These are phyloP conservation scores for Dione vanillae DNA, from an alignment of 2,888 invertebrate genomes.

Conservation along the genomic window DNA sequence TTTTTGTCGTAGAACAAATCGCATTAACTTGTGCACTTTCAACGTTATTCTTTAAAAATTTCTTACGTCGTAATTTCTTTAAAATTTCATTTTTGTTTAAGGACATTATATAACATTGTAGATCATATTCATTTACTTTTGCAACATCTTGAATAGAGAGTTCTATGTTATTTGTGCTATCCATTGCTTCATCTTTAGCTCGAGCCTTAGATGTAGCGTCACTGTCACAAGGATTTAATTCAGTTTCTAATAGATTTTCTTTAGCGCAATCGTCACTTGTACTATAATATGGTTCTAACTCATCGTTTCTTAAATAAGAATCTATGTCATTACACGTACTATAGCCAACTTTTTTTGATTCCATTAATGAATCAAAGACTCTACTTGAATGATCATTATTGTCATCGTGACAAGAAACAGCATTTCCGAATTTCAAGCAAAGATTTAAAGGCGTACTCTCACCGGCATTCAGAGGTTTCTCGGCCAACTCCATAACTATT, in stretches of 20 bases:
- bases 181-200: neutral
- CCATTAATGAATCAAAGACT: slow-evolving; percentile 34
- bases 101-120: slow-evolving; percentile 61
- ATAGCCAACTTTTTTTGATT: slow-evolving; percentile 33
- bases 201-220: slow-evolving; percentile 61
- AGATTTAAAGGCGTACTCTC: slow-evolving; percentile 54
- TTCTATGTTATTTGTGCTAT: neutral
- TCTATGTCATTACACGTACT: slow-evolving; percentile 37
- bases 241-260: slow-evolving; percentile 34
- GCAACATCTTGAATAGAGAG: neutral
- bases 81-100: slow-evolving; percentile 53
- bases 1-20: slow-evolving; percentile 29
- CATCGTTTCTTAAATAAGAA: slow-evolving; percentile 31
- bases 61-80: slow-evolving; percentile 39
- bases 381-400: slow-evolving; percentile 34
- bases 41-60: slow-evolving; percentile 49
- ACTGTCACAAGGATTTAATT: slow-evolving; percentile 58
- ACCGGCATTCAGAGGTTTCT: slow-evolving; percentile 52
- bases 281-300: slow-evolving; percentile 37
- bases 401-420: slow-evolving; percentile 36
- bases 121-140: slow-evolving; percentile 48
- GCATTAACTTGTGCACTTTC: slow-evolving; percentile 19
- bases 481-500: slow-evolving; percentile 62
- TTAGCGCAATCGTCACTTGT: slow-evolving; percentile 29
- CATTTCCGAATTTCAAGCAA: slow-evolving; percentile 56